A percentile compares a stretch with the other conserved stretches of the same genome.
phyloP scores from a whole-genome alignment of 2,113 vertebrate genomes.

The Amazona vittata region DNA sequence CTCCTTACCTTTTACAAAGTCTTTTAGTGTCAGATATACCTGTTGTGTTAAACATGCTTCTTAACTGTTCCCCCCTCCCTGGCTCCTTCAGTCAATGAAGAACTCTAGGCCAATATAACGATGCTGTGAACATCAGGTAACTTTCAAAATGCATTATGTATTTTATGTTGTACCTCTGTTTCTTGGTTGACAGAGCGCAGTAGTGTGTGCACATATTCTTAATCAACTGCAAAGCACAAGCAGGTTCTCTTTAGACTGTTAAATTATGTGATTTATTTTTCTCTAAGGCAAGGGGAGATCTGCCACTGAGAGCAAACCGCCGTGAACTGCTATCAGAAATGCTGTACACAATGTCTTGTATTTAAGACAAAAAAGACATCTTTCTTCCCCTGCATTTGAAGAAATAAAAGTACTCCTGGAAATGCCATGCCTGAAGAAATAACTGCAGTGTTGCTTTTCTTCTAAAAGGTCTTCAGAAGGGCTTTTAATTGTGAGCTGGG shows the following conservation, averaged over 20 bases:
- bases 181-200: not conserved
- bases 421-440: not conserved
- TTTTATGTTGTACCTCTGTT: not conserved
- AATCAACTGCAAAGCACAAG: slow-evolving; percentile 21
- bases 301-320: not conserved
- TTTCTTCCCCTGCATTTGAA: not conserved
- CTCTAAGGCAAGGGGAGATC: not conserved
- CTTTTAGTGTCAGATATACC: not conserved
- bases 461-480: not conserved
- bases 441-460: not conserved
- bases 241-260: not conserved
- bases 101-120: not conserved
- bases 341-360: not conserved
- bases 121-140: not conserved
- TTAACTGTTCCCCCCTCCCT: not conserved
- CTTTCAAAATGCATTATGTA: not conserved
- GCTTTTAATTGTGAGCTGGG: not conserved
- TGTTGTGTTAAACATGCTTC: not conserved
- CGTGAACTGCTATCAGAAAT: not conserved
- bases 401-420: slow-evolving; percentile 28
- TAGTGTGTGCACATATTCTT: not conserved
- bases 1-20: not conserved
- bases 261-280: not conserved
- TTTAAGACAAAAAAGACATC: not conserved
- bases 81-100: not conserved